Percentiles rank a stretch among this genome's conserved stretches.
Evolutionary conservation across 2,113 vertebrate species (phyloP).

Genomic region (Proterorhinus semilunaris): DNA sequence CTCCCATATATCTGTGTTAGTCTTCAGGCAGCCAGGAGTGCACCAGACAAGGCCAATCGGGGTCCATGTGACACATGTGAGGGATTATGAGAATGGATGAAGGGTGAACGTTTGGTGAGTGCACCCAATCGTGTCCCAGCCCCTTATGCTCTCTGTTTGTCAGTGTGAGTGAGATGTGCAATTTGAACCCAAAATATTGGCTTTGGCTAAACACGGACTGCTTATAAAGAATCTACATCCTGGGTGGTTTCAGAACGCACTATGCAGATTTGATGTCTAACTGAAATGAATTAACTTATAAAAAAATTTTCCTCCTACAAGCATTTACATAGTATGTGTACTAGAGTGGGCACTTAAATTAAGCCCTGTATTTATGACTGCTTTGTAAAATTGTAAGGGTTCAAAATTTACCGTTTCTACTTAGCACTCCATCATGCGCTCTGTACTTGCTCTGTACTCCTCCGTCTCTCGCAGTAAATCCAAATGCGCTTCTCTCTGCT

Average conservation of each 20-base stretch:
- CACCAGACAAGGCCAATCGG: slow-evolving; percentile 58
- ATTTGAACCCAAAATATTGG: background rate
- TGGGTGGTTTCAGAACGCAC: no score
- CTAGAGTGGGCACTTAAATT: slow-evolving; percentile 48
- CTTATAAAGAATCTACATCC: no score
- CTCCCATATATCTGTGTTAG: slow-evolving; percentile 66
- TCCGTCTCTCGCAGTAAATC: slow-evolving; percentile 58
- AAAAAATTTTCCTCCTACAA: background rate
- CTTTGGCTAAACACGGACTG: background rate
- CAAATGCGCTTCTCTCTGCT: slow-evolving; percentile 61
- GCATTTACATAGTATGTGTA: slow-evolving; percentile 17
- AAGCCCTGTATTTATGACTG: slow-evolving; percentile 55
- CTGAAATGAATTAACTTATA: no score
- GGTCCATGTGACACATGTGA: slow-evolving; percentile 17
- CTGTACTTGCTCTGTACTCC: slow-evolving; percentile 41
- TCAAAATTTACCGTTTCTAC: slow-evolving; percentile 63
- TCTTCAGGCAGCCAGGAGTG: slow-evolving; percentile 50
- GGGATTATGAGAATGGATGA: slow-evolving; percentile 57
- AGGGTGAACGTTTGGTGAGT: slow-evolving; percentile 22
- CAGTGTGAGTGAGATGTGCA: background rate
- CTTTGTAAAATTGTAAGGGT: slow-evolving; percentile 56
- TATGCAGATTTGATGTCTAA: no score
- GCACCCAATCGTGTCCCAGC: background rate
- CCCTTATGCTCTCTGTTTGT: background rate
- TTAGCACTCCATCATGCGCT: slow-evolving; percentile 55